A percentile compares a stretch with the other conserved stretches of the same genome.
phyloP scores from a whole-genome alignment of 2,888 invertebrate species.

The Dexiosoma caninum region DNA sequence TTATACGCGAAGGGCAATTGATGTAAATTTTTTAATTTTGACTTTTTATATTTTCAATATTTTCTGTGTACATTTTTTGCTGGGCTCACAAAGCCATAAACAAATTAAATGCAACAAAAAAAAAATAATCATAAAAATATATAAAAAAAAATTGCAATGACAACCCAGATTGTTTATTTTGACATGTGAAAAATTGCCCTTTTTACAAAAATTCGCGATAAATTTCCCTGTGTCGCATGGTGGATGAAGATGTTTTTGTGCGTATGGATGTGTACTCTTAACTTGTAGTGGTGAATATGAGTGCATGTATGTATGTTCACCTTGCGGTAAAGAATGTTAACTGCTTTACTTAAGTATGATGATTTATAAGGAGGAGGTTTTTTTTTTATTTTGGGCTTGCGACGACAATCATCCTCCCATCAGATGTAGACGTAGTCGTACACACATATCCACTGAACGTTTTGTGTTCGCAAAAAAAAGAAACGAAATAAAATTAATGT shows the following conservation, averaged over 20 bases:
- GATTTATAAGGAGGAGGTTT: slow-evolving; percentile 41
- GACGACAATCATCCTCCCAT: slow-evolving; percentile 31
- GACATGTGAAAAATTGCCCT: slow-evolving; percentile 56
- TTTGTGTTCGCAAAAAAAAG: slow-evolving; percentile 17
- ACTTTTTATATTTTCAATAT: slow-evolving; percentile 1
- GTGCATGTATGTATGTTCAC: slow-evolving; percentile 22
- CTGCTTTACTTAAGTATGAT: slow-evolving; percentile 34
- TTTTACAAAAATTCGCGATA: slow-evolving; percentile 44
- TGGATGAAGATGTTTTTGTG: not conserved
- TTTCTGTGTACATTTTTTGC: slow-evolving; percentile 40
- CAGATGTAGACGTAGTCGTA: not conserved
- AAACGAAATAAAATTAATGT: slow-evolving; percentile 57
- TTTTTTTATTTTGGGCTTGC: slow-evolving; percentile 20
- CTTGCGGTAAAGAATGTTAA: slow-evolving; percentile 56
- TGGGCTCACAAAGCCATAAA: slow-evolving; percentile 44
- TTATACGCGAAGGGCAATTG: slow-evolving; percentile 61
- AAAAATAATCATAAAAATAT: not conserved
- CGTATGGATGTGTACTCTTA: not conserved
- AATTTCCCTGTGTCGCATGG: slow-evolving; percentile 40
- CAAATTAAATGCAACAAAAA: slow-evolving; percentile 54
- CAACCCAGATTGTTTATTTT: slow-evolving; percentile 58
- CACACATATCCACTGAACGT: not conserved
- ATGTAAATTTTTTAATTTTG: slow-evolving; percentile 55
- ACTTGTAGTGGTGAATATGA: slow-evolving; percentile 3
- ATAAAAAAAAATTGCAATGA: slow-evolving; percentile 46